phyloP scores from a whole-genome alignment of 2,113 vertebrate species.

The Melanerpes aurifrons region DNA sequence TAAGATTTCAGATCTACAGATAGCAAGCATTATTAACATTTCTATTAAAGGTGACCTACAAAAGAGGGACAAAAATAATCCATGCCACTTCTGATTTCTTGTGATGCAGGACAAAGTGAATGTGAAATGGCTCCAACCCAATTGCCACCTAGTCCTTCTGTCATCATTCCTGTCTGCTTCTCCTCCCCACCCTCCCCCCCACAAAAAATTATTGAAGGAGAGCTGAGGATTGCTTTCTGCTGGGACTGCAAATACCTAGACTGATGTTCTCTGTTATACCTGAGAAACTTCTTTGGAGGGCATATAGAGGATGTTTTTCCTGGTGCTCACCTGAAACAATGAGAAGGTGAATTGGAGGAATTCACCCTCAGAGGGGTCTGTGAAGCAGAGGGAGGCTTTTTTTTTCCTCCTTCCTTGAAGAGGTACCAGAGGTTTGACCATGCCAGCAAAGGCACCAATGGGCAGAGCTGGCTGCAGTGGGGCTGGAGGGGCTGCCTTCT shows the following conservation, averaged over 20 bases:
- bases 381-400: fast-evolving
- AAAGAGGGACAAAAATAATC: conserved; percentile 46
- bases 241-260: neutral
- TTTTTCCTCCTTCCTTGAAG: neutral
- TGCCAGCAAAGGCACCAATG: fast-evolving
- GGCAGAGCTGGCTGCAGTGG: neutral
- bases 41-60: conserved; percentile 59
- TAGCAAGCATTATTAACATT: conserved; percentile 50
- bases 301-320: neutral
- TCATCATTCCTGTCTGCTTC: neutral
- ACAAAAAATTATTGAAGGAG: neutral
- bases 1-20: conserved; percentile 47
- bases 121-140: neutral
- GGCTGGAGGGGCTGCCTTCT: neutral
- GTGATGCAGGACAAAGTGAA: neutral
- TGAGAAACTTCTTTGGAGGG: neutral
- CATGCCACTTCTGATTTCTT: neutral
- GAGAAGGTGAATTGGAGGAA: neutral
- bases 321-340: neutral
- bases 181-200: neutral
- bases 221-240: neutral
- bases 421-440: neutral
- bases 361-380: too few species aligned
- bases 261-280: neutral
- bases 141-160: neutral